Percentiles rank a stretch among this genome's conserved stretches.
phyloP scores from a whole-genome alignment of 2,888 invertebrate genomes.

The Erpobdella octoculata region DNA sequence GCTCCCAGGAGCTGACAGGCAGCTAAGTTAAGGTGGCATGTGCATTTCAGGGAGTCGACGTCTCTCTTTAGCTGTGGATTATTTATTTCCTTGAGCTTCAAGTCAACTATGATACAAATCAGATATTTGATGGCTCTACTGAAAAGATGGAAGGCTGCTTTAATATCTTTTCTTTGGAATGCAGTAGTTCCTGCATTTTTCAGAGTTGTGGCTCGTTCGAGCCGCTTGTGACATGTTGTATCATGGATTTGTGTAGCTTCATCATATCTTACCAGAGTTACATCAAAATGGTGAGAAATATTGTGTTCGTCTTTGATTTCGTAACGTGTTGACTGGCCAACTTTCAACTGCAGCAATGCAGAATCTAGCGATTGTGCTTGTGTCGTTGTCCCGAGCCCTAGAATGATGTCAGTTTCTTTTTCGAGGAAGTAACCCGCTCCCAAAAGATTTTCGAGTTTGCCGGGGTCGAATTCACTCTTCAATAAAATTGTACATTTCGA shows the following conservation, averaged over 20 bases:
- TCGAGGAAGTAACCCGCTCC: slow-evolving; percentile 12
- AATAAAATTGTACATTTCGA: not conserved
- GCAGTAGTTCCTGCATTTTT: slow-evolving; percentile 3
- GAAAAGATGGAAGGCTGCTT: slow-evolving; percentile 16
- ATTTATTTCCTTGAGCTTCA: not conserved
- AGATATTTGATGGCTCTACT: slow-evolving; percentile 12
- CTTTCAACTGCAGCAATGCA: not conserved
- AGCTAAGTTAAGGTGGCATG: slow-evolving; percentile 13
- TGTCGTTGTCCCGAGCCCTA: not conserved
- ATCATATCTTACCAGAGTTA: not conserved
- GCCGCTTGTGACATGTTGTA: not conserved
- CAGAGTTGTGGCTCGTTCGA: not conserved
- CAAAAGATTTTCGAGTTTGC: no score
- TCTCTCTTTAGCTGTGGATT: not conserved
- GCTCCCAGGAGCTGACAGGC: slow-evolving; percentile 9
- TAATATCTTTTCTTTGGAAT: not conserved
- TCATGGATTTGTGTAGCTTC: not conserved
- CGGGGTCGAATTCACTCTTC: not conserved
- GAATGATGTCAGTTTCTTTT: not conserved
- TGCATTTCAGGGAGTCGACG: not conserved
- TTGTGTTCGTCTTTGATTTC: not conserved
- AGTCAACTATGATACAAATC: not conserved
- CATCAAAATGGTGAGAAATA: not conserved
- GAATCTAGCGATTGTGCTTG: not conserved
- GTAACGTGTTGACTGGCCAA: not conserved